Base-by-base conservation (phyloP, 2,888 invertebrate species). In the Carpatolechia fugitivella region DNA sequence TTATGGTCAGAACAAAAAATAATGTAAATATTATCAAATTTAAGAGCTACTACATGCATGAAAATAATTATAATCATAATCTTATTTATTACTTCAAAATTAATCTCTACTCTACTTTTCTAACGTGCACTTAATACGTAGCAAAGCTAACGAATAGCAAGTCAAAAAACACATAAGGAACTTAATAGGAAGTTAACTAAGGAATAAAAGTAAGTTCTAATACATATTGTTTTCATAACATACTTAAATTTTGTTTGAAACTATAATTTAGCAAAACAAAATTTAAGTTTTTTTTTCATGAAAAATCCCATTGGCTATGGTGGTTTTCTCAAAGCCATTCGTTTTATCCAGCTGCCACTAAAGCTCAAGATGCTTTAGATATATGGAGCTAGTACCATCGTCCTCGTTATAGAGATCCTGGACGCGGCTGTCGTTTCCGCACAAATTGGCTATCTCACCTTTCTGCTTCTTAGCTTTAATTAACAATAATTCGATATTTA, bases 391-490 rank as follows among this genome's bases (percentile, higher is more conserved):
- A 80, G 66, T 86, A 87, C 85, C 85, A 72, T 84, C 78, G 59
- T 86, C 82, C 58, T 81, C 79, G 59, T 70, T 67, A 77, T 67
- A 77, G 61, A 73, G 73, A 66, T 70, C 74, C 67, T 78, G 81
- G 65, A 64, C 72, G 59, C 75, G 78, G 70, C 67, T 72, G 59
- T 76, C 81, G 62, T 78, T 82, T 64, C 78, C 64, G 80, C 74
- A 72, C 73, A 82, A 71, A 79, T 80, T 81, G 64, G 78, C 68
- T 63, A 83, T 75, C 61, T 80, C 86, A 76, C 78, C 78, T 79
- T 80, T 89, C 78, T 74, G 80, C 87, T 86, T 88, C 88, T 80
- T 88, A 58, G 85, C 89, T 90, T 89, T 81, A 84, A 82, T 77
- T 78, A 78, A 85, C 72, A 85, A 83, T 33, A 55, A 57, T 50